These are phyloP conservation scores for Hyperoplus immaculatus DNA, from an alignment of 2,797 vertebrate genomes.

Conservation along the genomic window DNA sequence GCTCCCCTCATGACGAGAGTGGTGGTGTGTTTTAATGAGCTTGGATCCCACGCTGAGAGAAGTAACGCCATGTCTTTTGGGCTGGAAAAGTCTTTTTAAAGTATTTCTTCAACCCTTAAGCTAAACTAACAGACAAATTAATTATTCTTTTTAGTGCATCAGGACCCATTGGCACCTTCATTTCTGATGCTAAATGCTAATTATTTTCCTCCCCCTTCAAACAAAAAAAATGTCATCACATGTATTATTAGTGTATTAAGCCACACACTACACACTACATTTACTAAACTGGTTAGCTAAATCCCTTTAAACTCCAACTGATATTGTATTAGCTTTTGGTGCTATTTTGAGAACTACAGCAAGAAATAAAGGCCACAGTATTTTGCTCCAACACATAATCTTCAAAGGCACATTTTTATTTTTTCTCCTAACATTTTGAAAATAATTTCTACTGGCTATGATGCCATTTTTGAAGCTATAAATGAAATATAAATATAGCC, in stretches of 20 bases:
- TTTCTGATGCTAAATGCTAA: not conserved
- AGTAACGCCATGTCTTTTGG: constrained; percentile 66
- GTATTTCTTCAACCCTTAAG: constrained; percentile 6
- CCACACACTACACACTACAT: too few relatives aligned
- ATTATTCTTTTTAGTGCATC: not conserved
- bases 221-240: too few relatives aligned
- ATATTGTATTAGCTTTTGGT: not conserved
- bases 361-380: not conserved
- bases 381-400: not conserved
- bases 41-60: constrained; percentile 73
- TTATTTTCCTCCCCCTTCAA: too few relatives aligned
- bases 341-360: constrained; percentile 1
- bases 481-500: not conserved
- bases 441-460: not conserved
- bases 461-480: not conserved
- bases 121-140: constrained; percentile 31
- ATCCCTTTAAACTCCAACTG: constrained; percentile 3
- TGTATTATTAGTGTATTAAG: too few relatives aligned
- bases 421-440: too few relatives aligned
- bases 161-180: not conserved
- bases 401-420: not conserved
- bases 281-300: not conserved
- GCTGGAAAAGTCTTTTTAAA: constrained; percentile 45
- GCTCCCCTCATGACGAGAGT: constrained; percentile 50
- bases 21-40: constrained; percentile 75